Evolutionary conservation across 2,888 invertebrate genomes (phyloP).

Genomic region (Alloplasta piceator): DNA sequence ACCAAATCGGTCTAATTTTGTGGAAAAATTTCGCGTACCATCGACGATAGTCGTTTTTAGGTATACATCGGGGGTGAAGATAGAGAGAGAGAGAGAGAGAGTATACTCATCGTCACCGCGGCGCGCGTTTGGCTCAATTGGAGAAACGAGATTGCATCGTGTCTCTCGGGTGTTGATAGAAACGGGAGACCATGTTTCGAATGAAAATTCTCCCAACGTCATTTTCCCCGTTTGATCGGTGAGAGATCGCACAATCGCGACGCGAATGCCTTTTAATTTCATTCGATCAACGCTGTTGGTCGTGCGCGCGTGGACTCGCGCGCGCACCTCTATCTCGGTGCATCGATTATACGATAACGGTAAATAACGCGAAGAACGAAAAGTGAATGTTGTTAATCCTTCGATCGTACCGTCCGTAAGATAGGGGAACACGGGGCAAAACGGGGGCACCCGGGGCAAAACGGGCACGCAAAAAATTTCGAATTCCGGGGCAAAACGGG

Average conservation of each 20-base stretch:
- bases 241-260: slow-evolving; percentile 50
- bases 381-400: not conserved
- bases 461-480: too few species aligned
- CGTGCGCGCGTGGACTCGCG: slow-evolving; percentile 60
- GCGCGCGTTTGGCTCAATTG: too few species aligned
- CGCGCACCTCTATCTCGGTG: slow-evolving; percentile 39
- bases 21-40: slow-evolving; percentile 20
- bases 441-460: too few species aligned
- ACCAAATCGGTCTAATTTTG: slow-evolving; percentile 11
- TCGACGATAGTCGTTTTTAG: not conserved
- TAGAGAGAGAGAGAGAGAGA: slow-evolving; percentile 11
- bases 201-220: slow-evolving; percentile 34
- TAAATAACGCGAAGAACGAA: not conserved
- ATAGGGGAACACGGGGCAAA: not conserved
- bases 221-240: slow-evolving; percentile 14
- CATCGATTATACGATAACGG: slow-evolving; percentile 16
- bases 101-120: slow-evolving; percentile 10
- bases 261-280: slow-evolving; percentile 49
- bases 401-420: not conserved
- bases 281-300: too few species aligned
- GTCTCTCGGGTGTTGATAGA: slow-evolving; percentile 13
- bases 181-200: slow-evolving; percentile 2
- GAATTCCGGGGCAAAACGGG: too few species aligned
- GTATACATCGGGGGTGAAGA: not conserved
- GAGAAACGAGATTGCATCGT: too few species aligned